Percentiles rank a stretch among this genome's conserved stretches.
Evolutionary conservation across 2,113 vertebrate genomes (phyloP).

Genomic region (Rhinoderma darwinii): DNA sequence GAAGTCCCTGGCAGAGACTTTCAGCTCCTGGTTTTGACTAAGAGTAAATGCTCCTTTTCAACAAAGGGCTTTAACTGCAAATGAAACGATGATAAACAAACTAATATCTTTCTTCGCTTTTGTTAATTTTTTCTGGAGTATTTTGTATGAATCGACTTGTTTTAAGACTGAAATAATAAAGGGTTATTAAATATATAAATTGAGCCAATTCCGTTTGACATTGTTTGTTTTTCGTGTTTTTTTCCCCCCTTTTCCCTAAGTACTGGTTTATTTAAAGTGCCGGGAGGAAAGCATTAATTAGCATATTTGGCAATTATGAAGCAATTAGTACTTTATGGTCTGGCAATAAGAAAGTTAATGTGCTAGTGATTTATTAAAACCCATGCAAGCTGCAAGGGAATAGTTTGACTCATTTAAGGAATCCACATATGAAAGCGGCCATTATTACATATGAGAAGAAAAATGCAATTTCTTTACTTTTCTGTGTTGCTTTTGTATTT

Average conservation of each 20-base stretch:
- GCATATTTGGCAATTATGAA: neutral
- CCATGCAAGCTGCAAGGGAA: rapidly evolving
- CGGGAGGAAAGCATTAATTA: neutral
- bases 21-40: slow-evolving; percentile 16
- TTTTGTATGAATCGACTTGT: slow-evolving; percentile 61
- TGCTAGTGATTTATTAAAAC: neutral
- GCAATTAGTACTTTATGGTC: neutral
- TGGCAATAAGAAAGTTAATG: slow-evolving; percentile 18
- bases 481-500: neutral
- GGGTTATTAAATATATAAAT: slow-evolving; percentile 53
- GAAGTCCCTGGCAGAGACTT: slow-evolving; percentile 15
- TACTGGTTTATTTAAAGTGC: slow-evolving; percentile 51
- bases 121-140: slow-evolving; percentile 60
- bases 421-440: slow-evolving; percentile 9
- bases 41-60: slow-evolving; percentile 46
- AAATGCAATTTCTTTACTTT: neutral
- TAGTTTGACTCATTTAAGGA: neutral
- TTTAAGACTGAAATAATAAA: slow-evolving; percentile 65
- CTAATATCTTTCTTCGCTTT: slow-evolving; percentile 62
- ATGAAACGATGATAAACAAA: slow-evolving; percentile 43
- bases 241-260: slow-evolving; percentile 39
- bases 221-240: slow-evolving; percentile 36
- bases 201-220: slow-evolving; percentile 34
- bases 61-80: slow-evolving; percentile 54
- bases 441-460: slow-evolving; percentile 2